Percentiles rank a stretch among this genome's conserved stretches.
phyloP scores from a whole-genome alignment of 2,113 vertebrate genomes.

The Muntiacus muntjak region DNA sequence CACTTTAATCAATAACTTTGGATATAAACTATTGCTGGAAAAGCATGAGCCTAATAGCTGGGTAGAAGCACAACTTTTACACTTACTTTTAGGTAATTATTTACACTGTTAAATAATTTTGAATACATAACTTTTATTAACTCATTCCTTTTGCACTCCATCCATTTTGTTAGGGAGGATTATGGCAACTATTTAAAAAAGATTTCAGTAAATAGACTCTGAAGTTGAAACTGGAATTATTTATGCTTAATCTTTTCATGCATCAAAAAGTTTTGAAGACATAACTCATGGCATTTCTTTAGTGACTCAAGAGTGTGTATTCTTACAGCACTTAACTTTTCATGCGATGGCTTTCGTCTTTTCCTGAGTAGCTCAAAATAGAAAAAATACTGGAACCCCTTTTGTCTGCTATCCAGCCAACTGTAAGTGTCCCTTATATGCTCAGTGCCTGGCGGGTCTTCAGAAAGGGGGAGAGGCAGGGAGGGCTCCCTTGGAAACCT shows the following conservation, averaged over 20 bases:
- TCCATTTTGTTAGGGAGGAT: slow-evolving; percentile 36
- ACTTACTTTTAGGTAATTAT: background rate
- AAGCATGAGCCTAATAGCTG: slow-evolving; percentile 41
- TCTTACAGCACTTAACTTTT: slow-evolving; percentile 40
- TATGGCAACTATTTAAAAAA: background rate
- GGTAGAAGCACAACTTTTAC: slow-evolving; percentile 44
- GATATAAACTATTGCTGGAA: slow-evolving; percentile 53
- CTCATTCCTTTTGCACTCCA: slow-evolving; percentile 23
- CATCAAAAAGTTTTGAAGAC: slow-evolving; percentile 13
- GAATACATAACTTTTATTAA: slow-evolving; percentile 27
- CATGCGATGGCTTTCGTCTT: slow-evolving; percentile 19
- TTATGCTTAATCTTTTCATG: slow-evolving; percentile 48
- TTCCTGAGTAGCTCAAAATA: slow-evolving; percentile 10
- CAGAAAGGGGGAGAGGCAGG: background rate
- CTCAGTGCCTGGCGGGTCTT: background rate
- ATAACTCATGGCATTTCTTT: slow-evolving; percentile 8
- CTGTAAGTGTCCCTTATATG: background rate
- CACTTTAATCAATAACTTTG: slow-evolving; percentile 57
- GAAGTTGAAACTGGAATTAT: slow-evolving; percentile 43
- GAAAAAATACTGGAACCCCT: slow-evolving; percentile 7
- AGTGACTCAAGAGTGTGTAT: slow-evolving; percentile 27
- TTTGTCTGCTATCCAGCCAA: slow-evolving; percentile 1
- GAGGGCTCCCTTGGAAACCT: background rate
- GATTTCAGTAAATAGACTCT: slow-evolving; percentile 3
- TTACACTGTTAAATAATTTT: slow-evolving; percentile 15